Evolutionary conservation across 2,888 invertebrate genomes (phyloP).

Genomic region (Melangyna quadrimaculata): DNA sequence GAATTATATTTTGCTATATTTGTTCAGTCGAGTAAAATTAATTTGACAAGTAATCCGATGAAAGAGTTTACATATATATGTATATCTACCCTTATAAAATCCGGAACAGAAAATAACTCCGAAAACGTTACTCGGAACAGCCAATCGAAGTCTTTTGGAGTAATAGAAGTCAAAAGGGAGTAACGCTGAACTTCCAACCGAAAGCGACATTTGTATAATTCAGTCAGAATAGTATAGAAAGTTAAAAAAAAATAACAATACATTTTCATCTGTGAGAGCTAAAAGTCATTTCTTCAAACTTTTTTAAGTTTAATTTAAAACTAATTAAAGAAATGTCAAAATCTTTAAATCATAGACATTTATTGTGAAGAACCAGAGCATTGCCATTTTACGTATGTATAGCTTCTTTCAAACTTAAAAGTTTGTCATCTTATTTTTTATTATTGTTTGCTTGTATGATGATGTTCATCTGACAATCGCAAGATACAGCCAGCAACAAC

Average conservation of each 20-base stretch:
- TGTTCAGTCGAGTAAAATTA: no score
- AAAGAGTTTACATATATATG: no score
- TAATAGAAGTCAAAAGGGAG: no score
- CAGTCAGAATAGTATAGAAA: not conserved
- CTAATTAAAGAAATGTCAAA: conserved; percentile 46
- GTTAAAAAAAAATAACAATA: not conserved
- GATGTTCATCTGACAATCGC: conserved; percentile 8
- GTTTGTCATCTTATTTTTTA: not conserved
- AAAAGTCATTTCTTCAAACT: not conserved
- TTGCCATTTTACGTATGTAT: not conserved
- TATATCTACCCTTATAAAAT: no score
- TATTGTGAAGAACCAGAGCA: conserved; percentile 1
- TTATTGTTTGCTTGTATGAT: not conserved
- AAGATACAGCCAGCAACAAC: not conserved
- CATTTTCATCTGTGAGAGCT: not conserved
- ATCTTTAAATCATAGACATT: conserved; percentile 6
- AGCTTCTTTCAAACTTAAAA: conserved; percentile 16
- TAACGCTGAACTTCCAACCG: no score
- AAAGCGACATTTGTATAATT: no score
- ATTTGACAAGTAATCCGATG: no score
- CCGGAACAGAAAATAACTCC: no score
- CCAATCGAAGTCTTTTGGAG: no score
- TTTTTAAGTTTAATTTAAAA: conserved; percentile 2
- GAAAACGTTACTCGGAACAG: no score
- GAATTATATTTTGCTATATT: no score